A percentile compares a stretch with the other conserved stretches of the same genome.
phyloP scores from a whole-genome alignment of 2,888 invertebrate species.

The Cryptophagus acutangulus region DNA sequence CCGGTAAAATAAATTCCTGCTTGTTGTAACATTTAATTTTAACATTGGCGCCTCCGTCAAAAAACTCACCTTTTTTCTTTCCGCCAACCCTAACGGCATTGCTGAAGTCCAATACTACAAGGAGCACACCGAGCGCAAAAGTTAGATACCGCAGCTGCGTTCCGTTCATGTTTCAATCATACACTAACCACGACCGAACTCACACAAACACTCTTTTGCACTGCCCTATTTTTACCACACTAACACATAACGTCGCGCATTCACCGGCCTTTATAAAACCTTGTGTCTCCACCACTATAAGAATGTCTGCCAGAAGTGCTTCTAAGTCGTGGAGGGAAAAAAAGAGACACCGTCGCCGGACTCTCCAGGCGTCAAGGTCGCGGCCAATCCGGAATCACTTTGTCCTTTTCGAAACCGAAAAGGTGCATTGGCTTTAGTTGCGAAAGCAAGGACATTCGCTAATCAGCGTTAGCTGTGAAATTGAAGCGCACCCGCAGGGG shows the following conservation, averaged over 20 bases:
- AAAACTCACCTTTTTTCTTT: slow-evolving; percentile 5
- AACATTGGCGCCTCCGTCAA: too few species aligned
- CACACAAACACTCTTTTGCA: slow-evolving; percentile 7
- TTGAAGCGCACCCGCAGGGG: too few species aligned
- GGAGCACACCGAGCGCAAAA: background rate
- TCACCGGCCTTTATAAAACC: slow-evolving; percentile 9
- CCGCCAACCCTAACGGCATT: slow-evolving; percentile 5
- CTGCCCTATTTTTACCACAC: slow-evolving; percentile 8
- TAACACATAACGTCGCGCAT: slow-evolving; percentile 4
- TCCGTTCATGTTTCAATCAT: slow-evolving; percentile 4
- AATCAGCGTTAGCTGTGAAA: too few species aligned
- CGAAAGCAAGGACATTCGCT: too few species aligned
- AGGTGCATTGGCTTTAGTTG: too few species aligned
- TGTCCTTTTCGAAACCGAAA: too few species aligned
- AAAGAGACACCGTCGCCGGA: too few species aligned
- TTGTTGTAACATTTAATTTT: too few species aligned
- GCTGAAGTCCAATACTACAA: background rate
- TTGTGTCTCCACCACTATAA: slow-evolving; percentile 4
- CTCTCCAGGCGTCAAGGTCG: slow-evolving; percentile 3
- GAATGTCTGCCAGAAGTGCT: slow-evolving; percentile 1
- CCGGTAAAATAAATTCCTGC: too few species aligned
- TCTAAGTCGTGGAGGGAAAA: too few species aligned
- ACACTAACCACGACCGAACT: slow-evolving; percentile 6
- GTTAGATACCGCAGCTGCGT: slow-evolving; percentile 4
- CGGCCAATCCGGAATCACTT: slow-evolving; percentile 3